Evolutionary conservation across 1,140 invertebrate genomes (phyloP).

Genomic region (Hetaerina americana): DNA sequence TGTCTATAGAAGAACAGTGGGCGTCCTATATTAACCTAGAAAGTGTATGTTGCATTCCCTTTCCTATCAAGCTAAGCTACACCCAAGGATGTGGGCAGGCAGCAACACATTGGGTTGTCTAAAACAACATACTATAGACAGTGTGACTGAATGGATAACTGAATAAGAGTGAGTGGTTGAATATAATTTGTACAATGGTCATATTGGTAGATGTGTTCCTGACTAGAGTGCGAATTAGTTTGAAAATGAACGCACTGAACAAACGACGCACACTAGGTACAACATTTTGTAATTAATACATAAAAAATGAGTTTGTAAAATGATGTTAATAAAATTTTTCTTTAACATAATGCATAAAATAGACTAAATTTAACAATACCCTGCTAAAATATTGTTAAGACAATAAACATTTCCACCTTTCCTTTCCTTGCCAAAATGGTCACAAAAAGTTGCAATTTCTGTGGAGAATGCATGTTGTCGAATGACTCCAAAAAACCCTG

Average conservation of each 20-base stretch:
- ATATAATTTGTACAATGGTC: background rate
- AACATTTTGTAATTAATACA: constrained; percentile 1
- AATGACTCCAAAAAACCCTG: background rate
- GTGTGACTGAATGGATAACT: background rate
- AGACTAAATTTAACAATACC: background rate
- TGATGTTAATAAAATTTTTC: constrained; percentile 1
- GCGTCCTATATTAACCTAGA: background rate
- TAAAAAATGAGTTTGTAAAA: constrained; percentile 1
- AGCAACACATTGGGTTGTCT: background rate
- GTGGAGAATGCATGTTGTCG: background rate
- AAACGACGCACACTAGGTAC: background rate
- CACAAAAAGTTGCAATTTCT: background rate
- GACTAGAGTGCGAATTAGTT: background rate
- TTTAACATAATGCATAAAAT: background rate
- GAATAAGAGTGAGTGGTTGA: background rate
- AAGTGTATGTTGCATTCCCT: background rate
- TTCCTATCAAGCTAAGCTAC: background rate
- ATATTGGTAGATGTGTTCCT: background rate
- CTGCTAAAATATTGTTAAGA: background rate
- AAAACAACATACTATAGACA: background rate
- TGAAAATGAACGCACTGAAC: background rate
- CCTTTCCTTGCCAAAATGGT: background rate
- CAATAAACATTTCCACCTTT: background rate
- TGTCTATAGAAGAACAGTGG: background rate
- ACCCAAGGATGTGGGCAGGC: background rate